Base-by-base conservation (phyloP, 2,113 vertebrate genomes). In the Acrocephalus kingi region DNA sequence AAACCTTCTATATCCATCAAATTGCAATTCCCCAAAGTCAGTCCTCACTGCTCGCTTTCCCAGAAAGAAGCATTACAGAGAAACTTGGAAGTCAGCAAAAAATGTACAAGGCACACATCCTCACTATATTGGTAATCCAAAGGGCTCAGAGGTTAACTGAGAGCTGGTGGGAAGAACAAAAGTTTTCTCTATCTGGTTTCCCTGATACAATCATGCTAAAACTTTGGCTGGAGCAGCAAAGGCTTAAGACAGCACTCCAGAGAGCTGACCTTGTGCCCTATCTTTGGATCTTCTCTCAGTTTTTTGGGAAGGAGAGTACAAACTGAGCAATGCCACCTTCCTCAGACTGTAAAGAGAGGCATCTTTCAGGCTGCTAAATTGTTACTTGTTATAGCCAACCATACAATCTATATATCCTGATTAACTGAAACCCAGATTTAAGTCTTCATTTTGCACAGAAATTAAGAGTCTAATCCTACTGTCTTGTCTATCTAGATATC, bases 131-230 rank as follows among this genome's bases (percentile, higher is more conserved):
- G 39, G 48, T 79, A 64, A 94, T 87, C 84, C 81, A 93, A 56
- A 75, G 51, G 66, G 49, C 64, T 59, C 10, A 1, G 46, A 54
- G 52, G 80, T 95, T 93, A 95, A 89, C 76, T 27, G 33, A 68
- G 51, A 72, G 31, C 71, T 97, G 89, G 80, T 86, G 76, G 51
- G 30, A 73, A 61, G 91, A 93, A 68, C 48, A 94, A 87, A 91
- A 78, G 20, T 43, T 91, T 89, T 75, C 66, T 82, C 46, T 62
- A 10, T 89, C 74, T 85, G 58, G 7, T 87, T 93, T 94, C 18
- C 58, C 52, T 68, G 66, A 92, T 59, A 75, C 24, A 46, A 64
- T 87, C 80, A 19, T 10, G 41, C 45, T 91, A 72, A 92, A 95
- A 84, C 41, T 27, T 55, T 93, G 76, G 81, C 77, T 79, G 76